phyloP scores from a whole-genome alignment of 2,797 vertebrate species.

The Halcyon chelicuti region DNA sequence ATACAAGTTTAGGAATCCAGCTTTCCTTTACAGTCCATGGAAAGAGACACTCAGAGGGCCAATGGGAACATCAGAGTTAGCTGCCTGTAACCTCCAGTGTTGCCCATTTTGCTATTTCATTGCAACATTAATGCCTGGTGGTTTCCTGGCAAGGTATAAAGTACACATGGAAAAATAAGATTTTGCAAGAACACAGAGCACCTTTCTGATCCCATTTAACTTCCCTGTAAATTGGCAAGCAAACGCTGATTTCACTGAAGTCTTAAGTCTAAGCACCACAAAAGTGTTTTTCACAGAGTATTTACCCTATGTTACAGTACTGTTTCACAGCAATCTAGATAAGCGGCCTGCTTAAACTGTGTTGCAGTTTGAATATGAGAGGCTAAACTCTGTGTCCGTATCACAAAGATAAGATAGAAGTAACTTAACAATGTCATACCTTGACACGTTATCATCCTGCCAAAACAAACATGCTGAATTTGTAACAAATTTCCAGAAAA shows the following conservation, averaged over 20 bases:
- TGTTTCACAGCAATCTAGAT: not conserved
- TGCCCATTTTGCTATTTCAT: slow-evolving; percentile 14
- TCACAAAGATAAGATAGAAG: not conserved
- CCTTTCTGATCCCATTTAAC: slow-evolving; percentile 9
- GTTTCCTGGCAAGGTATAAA: slow-evolving; percentile 48
- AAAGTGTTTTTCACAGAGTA: not conserved
- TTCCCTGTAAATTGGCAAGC: not conserved
- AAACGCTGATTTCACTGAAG: not conserved
- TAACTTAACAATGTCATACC: not conserved
- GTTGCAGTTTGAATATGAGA: not conserved
- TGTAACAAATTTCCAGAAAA: slow-evolving; percentile 11
- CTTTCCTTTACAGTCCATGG: not conserved
- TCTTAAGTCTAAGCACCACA: not conserved
- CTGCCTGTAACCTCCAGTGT: not conserved
- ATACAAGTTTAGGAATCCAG: not conserved
- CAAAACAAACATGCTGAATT: not conserved
- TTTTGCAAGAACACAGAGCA: slow-evolving; percentile 28
- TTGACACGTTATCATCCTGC: not conserved
- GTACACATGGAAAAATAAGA: slow-evolving; percentile 41
- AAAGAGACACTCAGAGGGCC: not conserved
- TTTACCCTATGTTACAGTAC: not conserved
- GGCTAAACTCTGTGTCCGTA: not conserved
- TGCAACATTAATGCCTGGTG: not conserved
- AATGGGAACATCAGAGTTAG: not conserved
- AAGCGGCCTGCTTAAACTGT: not conserved